Conservation (phyloP, 1,140 invertebrate species). For the Magallana ariakensis region DNA sequence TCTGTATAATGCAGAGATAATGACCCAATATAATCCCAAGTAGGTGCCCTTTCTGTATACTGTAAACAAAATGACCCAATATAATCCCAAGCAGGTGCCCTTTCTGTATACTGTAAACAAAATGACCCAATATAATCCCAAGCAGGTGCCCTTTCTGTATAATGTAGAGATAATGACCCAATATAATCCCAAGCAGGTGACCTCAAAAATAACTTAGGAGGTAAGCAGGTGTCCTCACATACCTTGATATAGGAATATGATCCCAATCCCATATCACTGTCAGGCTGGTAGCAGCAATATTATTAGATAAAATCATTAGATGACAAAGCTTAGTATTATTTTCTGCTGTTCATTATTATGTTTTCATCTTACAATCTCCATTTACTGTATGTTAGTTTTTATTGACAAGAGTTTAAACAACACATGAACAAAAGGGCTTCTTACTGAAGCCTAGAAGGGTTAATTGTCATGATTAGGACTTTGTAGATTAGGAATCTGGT, state of each 20-base stretch:
- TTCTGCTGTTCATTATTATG: not conserved
- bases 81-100: not conserved
- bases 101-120: not conserved
- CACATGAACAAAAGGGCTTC: not conserved
- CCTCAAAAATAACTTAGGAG: not conserved
- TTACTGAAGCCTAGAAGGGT: not conserved
- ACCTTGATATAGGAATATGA: constrained; percentile 26
- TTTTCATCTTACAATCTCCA: constrained; percentile 26
- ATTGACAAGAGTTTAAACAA: not conserved
- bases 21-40: not conserved
- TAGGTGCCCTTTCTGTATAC: not conserved
- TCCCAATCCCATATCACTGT: constrained; percentile 30
- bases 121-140: not conserved
- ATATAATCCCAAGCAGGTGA: not conserved
- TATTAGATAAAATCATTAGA: constrained; percentile 11
- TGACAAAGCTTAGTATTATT: constrained; percentile 11
- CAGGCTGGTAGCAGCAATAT: constrained; percentile 29
- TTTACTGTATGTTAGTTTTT: not conserved
- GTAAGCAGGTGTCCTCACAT: constrained; percentile 13
- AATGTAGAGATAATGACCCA: not conserved
- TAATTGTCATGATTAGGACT: not conserved
- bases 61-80: not conserved
- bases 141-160: not conserved
- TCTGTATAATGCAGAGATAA: not conserved
- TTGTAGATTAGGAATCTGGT: constrained; percentile 29